Evolutionary conservation across 1,140 invertebrate genomes (phyloP), one percentile per base, ranked within the genome.

Genomic region (Drosophila kepulauana): DNA sequence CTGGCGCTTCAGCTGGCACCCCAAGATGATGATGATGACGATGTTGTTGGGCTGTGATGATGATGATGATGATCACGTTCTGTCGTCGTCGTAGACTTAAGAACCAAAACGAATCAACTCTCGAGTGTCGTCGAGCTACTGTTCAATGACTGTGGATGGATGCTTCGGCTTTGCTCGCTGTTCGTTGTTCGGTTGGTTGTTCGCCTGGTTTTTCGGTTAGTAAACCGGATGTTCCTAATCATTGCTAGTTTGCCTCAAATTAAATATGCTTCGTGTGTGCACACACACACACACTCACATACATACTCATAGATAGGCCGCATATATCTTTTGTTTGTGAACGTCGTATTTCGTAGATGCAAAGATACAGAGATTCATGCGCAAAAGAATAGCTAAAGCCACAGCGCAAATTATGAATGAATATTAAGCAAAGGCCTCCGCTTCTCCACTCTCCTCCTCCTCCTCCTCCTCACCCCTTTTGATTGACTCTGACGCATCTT

Each of bases 221-320:
- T 92, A 92, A 92, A 92, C 91, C 91, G 91, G 91, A 92, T 92
- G 91, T 91, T 90, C 91, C 91, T 92, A 92, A 92, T 92, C 91
- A 92, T 92, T 88, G 91, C 91, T 92, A 92, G 91, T 92, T 92
- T 91, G 91, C 87, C 77, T 92, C 91, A 92, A 92, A 92, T 92
- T 92, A 92, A 92, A 91, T 92, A 92, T 85, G 82, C 84, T 84
- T 70, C 76, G 25, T 63, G 20, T 66, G 58, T 59, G 38, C 7
- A 48, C 45, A 71, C n/a, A 52, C 35, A 61, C 30, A 35, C 15
- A 54, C 15, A 48, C 35, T 28, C 35, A 16, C n/a, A 46, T 7
- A 48, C 13, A 49, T 30, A 51, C 33, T 43, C 46, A 78, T 85
- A 73, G 65, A 73, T 68, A 67, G 38, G 62, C 49, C 25, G 35